These are phyloP conservation scores for Macroramphosus scolopax DNA, from an alignment of 2,797 vertebrate genomes.

Conservation along the genomic window DNA sequence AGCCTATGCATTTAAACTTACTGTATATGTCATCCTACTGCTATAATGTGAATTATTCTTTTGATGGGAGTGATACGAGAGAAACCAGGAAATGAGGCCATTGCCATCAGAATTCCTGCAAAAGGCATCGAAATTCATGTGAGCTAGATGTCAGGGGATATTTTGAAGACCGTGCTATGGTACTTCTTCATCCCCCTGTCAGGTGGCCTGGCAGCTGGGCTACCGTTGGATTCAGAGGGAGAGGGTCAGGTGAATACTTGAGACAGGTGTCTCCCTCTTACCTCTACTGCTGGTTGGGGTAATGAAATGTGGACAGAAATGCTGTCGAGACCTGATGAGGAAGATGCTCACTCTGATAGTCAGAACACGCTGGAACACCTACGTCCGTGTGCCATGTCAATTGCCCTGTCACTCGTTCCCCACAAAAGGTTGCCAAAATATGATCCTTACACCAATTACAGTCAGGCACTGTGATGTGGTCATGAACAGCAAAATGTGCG, in stretches of 20 bases:
- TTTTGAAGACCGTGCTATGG: too few species aligned
- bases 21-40: too few species aligned
- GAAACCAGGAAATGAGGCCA: conserved; percentile 25
- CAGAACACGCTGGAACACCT: conserved; percentile 32
- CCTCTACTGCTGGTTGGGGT: conserved; percentile 15
- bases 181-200: too few species aligned
- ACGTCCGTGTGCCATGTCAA: conserved; percentile 33
- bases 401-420: conserved; percentile 33
- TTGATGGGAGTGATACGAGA: too few species aligned
- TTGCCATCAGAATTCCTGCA: too few species aligned
- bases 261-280: conserved; percentile 62
- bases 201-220: too few species aligned
- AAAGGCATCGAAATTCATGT: too few species aligned
- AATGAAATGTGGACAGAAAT: conserved; percentile 44
- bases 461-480: conserved; percentile 48
- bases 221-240: conserved; percentile 36
- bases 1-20: too few species aligned
- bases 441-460: conserved; percentile 70
- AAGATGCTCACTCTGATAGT: conserved; percentile 37
- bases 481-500: conserved; percentile 22
- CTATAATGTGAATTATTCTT: too few species aligned
- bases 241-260: conserved; percentile 49
- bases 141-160: conserved; percentile 41
- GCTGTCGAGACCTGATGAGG: conserved; percentile 26
- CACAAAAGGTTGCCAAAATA: conserved; percentile 27